Percentiles rank a stretch among this genome's conserved stretches.
phyloP scores from a whole-genome alignment of 2,797 vertebrate species.

The Thunnus albacares region DNA sequence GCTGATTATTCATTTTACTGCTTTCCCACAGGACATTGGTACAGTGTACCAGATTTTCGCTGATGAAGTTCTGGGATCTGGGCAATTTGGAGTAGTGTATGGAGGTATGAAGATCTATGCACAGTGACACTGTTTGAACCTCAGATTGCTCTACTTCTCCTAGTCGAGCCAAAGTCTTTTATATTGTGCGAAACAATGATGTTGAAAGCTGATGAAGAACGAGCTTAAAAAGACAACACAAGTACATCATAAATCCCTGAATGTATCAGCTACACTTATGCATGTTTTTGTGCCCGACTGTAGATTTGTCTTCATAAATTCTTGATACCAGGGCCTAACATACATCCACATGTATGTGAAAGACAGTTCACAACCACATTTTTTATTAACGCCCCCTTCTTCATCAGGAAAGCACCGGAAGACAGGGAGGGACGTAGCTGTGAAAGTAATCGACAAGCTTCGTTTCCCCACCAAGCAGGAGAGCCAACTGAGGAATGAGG shows the following conservation, averaged over 20 bases:
- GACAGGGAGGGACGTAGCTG: conserved; percentile 92
- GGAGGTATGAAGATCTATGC: conserved; percentile 83
- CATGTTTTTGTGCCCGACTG: too few species aligned
- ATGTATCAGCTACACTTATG: not conserved
- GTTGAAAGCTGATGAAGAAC: not conserved
- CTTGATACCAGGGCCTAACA: not conserved
- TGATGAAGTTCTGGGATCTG: conserved; percentile 93
- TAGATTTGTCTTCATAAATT: conserved; percentile 1
- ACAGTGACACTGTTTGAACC: not conserved
- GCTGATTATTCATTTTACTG: conserved; percentile 1
- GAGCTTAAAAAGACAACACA: not conserved
- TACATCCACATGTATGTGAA: not conserved
- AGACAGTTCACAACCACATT: not conserved
- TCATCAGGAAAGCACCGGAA: conserved; percentile 92
- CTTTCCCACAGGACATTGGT: conserved; percentile 89
- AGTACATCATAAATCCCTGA: not conserved
- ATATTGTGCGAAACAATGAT: not conserved
- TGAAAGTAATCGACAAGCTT: conserved; percentile 95
- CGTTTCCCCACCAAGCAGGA: conserved; percentile 95
- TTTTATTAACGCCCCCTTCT: not conserved
- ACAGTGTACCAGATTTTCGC: conserved; percentile 95
- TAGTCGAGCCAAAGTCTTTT: too few species aligned
- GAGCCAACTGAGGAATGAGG: conserved; percentile 94
- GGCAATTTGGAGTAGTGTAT: conserved; percentile 94
- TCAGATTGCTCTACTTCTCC: not conserved